A percentile compares a stretch with the other conserved stretches of the same genome.
Evolutionary conservation across 2,797 vertebrate species (phyloP).

Genomic region (Simalia tracyae): DNA sequence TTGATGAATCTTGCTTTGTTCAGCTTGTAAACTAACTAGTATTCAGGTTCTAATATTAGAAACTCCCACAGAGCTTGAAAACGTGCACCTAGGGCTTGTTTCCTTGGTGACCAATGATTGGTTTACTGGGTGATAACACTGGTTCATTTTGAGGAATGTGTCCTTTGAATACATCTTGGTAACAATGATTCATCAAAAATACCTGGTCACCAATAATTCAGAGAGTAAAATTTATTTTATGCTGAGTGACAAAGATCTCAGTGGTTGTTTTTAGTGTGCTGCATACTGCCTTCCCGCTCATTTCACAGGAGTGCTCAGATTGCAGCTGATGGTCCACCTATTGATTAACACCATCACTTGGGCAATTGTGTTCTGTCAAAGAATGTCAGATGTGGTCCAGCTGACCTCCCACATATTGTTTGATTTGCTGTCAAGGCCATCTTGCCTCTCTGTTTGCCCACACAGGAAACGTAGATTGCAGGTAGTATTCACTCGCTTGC

Average conservation of each 20-base stretch:
- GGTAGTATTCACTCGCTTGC: not conserved
- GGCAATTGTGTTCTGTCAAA: constrained; percentile 1
- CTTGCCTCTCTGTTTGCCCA: not conserved
- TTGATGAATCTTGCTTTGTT: not conserved
- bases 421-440: not conserved
- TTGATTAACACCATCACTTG: not conserved
- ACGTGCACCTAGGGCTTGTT: constrained; percentile 19
- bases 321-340: not conserved
- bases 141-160: constrained; percentile 31
- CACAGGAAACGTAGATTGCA: not conserved
- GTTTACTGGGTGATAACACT: constrained; percentile 42
- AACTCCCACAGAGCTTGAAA: constrained; percentile 25
- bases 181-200: constrained; percentile 24
- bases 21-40: constrained; percentile 9
- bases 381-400: not conserved
- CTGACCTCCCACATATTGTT: not conserved
- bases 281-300: not conserved
- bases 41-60: constrained; percentile 28
- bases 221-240: constrained; percentile 15
- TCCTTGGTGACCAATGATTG: not conserved
- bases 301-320: not conserved
- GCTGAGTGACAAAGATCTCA: constrained; percentile 1
- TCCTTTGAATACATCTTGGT: constrained; percentile 8
- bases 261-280: not conserved
- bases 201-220: not conserved